Conservation (phyloP, 2,888 invertebrate genomes). For the Eudasyphora cyanicolor region DNA sequence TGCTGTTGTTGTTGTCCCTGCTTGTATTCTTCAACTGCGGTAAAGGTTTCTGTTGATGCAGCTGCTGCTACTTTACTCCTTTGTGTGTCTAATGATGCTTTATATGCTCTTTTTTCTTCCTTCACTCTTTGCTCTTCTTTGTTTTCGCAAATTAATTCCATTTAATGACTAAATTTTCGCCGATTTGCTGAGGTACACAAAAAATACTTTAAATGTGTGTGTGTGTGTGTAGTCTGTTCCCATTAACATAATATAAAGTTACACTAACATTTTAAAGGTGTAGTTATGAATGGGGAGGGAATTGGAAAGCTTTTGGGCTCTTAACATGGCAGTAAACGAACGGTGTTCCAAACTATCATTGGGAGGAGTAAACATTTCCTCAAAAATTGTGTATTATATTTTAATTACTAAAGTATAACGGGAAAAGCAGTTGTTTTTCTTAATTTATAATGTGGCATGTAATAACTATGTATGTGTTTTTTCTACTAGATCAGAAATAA, state of each 20-base stretch:
- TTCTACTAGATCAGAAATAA: too few species aligned
- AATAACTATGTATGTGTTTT: too few species aligned
- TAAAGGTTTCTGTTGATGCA: background rate
- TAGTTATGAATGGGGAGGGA: too few species aligned
- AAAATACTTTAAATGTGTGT: background rate
- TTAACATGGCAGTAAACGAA: too few species aligned
- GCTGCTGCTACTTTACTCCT: background rate
- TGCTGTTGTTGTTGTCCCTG: background rate
- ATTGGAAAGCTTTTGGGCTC: too few species aligned
- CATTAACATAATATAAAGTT: background rate
- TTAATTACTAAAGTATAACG: too few species aligned
- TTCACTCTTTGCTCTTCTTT: conserved; percentile 17
- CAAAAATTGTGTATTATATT: too few species aligned
- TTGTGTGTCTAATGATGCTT: conserved; percentile 42
- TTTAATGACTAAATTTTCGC: conserved; percentile 16
- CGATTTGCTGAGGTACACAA: background rate
- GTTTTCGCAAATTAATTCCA: conserved; percentile 25
- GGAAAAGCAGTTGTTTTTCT: too few species aligned
- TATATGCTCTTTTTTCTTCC: conserved; percentile 36
- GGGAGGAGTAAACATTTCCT: too few species aligned
- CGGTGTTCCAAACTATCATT: too few species aligned
- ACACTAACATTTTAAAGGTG: background rate
- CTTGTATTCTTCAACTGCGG: background rate
- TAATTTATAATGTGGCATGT: too few species aligned
- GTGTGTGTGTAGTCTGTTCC: background rate